phyloP scores from a whole-genome alignment of 2,797 vertebrate genomes.

The Enoplosus armatus region DNA sequence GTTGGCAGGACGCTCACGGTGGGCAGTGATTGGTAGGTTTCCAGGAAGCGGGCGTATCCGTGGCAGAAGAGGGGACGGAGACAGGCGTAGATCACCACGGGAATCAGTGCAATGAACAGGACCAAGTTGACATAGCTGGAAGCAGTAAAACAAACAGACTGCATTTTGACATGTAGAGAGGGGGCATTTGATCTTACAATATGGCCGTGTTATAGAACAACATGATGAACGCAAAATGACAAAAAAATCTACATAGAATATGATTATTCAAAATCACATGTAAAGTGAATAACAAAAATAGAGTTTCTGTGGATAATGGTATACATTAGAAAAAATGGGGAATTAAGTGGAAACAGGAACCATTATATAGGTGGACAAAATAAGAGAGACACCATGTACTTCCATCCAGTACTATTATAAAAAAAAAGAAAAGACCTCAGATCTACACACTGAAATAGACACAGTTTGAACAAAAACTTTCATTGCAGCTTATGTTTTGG shows the following conservation, averaged over 20 bases:
- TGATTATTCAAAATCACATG: background rate
- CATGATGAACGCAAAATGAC: too few relatives aligned
- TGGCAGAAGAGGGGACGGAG: constrained; percentile 86
- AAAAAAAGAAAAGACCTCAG: background rate
- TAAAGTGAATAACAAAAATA: background rate
- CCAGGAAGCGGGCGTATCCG: constrained; percentile 80
- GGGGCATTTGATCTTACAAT: background rate
- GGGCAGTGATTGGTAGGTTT: constrained; percentile 92
- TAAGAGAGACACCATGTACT: background rate
- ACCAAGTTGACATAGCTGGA: constrained; percentile 88
- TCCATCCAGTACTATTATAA: background rate
- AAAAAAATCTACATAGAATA: background rate
- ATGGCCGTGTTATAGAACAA: background rate
- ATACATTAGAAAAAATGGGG: background rate
- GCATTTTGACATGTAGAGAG: background rate
- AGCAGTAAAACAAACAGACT: background rate
- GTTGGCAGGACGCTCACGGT: constrained; percentile 87
- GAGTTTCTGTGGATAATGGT: background rate
- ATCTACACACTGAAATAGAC: background rate
- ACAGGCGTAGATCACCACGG: constrained; percentile 88
- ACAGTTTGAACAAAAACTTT: background rate
- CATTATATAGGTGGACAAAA: background rate
- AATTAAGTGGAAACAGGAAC: background rate
- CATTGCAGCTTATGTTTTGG: background rate
- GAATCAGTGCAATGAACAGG: constrained; percentile 88